Base-by-base conservation (phyloP, 2,113 vertebrate species). In the Myrmophylax atrothorax region DNA sequence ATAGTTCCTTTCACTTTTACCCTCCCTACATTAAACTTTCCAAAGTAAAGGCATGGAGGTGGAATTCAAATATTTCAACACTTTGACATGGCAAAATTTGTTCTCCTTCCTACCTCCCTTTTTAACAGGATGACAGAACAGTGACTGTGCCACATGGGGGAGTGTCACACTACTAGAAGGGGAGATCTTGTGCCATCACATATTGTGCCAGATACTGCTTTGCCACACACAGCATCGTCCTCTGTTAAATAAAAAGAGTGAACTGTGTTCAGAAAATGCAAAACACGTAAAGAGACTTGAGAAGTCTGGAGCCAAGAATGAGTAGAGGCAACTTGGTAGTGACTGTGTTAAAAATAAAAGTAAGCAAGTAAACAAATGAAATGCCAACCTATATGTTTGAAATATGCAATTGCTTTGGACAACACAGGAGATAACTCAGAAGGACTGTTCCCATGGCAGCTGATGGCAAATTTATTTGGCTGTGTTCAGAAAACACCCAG, bases 401-500 rank as follows among this genome's bases (percentile, higher is more conserved):
- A 88, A 68, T 72, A 62, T 6, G 7, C 59, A 70, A 68, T 86
- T 49, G 52, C 75, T 92, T 90, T 60, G 47, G 38, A 40, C 0
- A n/a, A 35, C 50, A 44, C 3, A 37, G 44, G 49, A 82, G 50
- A 84, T 93, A 86, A 88, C 44, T 89, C 63, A 93, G 59, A 73
- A 70, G 68, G 70, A 86, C 68, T 63, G 79, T 42, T 88, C 79
- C 79, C 33, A 8, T 75, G 88, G 73, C 85, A 90, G 68, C 76
- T 86, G 82, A 84, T 7, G 16, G 35, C 79, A 93, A 26, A 93
- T 94, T 96, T 92, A 77, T 94, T 84, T 84, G 82, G 18, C 62
- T 69, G 59, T 0, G 1, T 75, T 95, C 50, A 52, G 85, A 86
- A 90, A 90, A 78, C 0, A 1, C 53, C 80, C 46, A 0, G 6